Evolutionary conservation across 1,140 invertebrate genomes (phyloP).

Genomic region (Aphelenchoides fujianensis): DNA sequence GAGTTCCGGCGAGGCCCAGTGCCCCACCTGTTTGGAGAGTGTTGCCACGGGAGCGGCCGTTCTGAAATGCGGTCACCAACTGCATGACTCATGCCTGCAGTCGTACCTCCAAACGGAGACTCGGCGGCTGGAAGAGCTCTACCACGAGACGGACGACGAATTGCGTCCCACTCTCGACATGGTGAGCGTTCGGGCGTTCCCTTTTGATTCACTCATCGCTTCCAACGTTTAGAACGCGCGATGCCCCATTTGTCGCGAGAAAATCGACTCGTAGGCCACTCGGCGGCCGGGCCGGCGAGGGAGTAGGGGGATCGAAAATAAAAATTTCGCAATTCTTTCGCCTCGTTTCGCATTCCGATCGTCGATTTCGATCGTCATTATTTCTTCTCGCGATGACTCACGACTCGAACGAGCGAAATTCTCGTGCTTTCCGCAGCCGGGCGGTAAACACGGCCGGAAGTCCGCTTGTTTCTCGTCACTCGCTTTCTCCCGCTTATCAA

Average conservation of each 20-base stretch:
- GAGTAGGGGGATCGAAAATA: neutral
- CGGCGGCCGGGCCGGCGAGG: neutral
- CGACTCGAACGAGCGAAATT: neutral
- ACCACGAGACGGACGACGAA: slow-evolving; percentile 29
- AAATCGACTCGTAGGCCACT: neutral
- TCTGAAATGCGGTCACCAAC: slow-evolving; percentile 10
- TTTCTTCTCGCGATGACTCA: slow-evolving; percentile 1
- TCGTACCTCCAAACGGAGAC: slow-evolving; percentile 4
- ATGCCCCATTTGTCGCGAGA: slow-evolving; percentile 20
- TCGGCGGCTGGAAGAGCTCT: neutral
- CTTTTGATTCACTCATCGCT: too few species aligned
- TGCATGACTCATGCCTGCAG: slow-evolving; percentile 16
- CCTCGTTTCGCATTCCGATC: neutral
- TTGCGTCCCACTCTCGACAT: slow-evolving; percentile 15
- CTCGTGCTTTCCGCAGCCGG: too few species aligned
- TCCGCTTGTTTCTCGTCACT: too few species aligned
- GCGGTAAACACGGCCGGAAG: too few species aligned
- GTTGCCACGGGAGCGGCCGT: neutral
- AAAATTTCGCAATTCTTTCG: too few species aligned
- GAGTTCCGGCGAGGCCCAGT: neutral
- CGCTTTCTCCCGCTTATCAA: too few species aligned
- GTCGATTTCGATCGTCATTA: neutral
- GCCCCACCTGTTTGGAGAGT: slow-evolving; percentile 4
- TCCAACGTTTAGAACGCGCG: slow-evolving; percentile 6
- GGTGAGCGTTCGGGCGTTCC: slow-evolving; percentile 4